These are phyloP conservation scores for Rhineura floridana DNA, from an alignment of 2,113 vertebrate species.

Conservation along the genomic window DNA sequence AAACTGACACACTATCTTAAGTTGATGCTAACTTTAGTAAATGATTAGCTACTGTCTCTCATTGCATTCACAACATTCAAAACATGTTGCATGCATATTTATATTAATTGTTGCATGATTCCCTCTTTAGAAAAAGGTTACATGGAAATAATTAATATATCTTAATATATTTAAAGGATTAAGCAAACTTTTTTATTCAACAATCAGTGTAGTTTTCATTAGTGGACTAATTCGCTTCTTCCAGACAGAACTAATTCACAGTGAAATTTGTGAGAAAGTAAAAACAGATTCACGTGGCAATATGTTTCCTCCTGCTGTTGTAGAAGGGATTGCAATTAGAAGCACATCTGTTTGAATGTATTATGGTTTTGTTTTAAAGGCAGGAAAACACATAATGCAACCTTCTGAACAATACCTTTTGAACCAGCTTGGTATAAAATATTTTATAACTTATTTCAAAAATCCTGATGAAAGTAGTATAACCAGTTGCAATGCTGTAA, in stretches of 20 bases:
- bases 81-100: neutral
- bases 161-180: neutral
- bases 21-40: neutral
- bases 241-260: neutral
- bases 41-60: neutral
- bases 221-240: neutral
- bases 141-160: neutral
- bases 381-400: conserved; percentile 42
- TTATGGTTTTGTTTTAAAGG: conserved; percentile 56
- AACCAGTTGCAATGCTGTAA: neutral
- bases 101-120: rapidly evolving
- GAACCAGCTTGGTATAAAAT: neutral
- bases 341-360: conserved; percentile 31
- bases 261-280: conserved; percentile 10
- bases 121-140: neutral
- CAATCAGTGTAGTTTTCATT: neutral
- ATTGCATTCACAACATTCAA: neutral
- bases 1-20: neutral
- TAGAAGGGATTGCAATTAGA: conserved; percentile 38
- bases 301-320: conserved; percentile 3
- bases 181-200: neutral
- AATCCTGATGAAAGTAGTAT: neutral
- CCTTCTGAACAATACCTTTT: neutral
- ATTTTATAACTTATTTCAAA: too few relatives aligned
- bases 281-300: neutral